Base-by-base conservation (phyloP, 2,888 invertebrate species). In the Thymelicus acteon region DNA sequence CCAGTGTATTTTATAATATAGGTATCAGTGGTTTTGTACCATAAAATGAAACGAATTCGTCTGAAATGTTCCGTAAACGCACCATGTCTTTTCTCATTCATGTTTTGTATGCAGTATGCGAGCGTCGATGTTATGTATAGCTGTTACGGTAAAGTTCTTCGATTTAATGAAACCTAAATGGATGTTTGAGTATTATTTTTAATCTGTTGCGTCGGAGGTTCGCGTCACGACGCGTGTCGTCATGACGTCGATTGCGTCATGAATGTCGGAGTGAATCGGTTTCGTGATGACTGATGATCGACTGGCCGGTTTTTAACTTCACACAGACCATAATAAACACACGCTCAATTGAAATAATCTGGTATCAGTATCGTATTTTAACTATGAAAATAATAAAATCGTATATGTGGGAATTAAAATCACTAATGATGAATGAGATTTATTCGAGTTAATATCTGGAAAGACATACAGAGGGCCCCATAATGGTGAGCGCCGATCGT, bases 51-150 rank as follows among this genome's bases (percentile, higher is more conserved):
- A 70, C 70, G 70, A 64, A 70, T 70, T 64, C 70, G 70, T 64
- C 70, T 70, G 63, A 64, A 70, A 70, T 64, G 70, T 70, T 70
- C 70, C 70, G 64, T 60, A 70, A 61, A 70, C 64, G 70, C 70
- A 70, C 70, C 70, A 52, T 15, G 47, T 52, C 47, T 63, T 54
- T 54, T 62, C 48, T 69, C 62, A 47, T 61, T 47, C 62, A 10
- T 49, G 58, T 58, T 47, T 58, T 58, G 58, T 66, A n/a, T 57
- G 54, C 24, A 40, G 47, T 57, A 57, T 57, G 62, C 47, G 68
- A 68, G 52, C 48, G 62, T 69, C 57, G 12, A 60, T 52, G 60
- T 60, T 57, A 58, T 48, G 63, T 63, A n/a, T 63, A 69, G 62
- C 48, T 62, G 44, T 54, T 57, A 61, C 6, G 10, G 24, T 57